Evolutionary conservation across 2,888 invertebrate species (phyloP).

Genomic region (Sabatieria punctata): DNA sequence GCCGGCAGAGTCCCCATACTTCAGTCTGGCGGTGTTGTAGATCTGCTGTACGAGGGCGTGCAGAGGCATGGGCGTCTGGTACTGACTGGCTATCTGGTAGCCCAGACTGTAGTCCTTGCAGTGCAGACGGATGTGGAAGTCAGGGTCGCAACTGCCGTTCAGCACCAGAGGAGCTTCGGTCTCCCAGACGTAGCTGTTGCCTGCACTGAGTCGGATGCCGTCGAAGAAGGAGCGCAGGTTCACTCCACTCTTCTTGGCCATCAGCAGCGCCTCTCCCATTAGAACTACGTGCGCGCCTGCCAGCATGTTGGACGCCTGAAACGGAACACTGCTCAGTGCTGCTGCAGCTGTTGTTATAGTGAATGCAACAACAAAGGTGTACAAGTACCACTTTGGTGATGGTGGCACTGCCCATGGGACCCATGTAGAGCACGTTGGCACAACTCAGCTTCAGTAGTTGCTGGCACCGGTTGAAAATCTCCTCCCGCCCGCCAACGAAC

Average conservation of each 20-base stretch:
- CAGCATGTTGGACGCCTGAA: slow-evolving; percentile 6
- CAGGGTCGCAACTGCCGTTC: slow-evolving; percentile 3
- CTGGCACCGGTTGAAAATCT: neutral
- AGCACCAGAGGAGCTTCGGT: slow-evolving; percentile 5
- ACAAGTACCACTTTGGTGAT: neutral
- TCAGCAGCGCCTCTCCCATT: slow-evolving; percentile 2
- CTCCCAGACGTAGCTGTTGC: slow-evolving; percentile 4
- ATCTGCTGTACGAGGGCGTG: slow-evolving; percentile 1
- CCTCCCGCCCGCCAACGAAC: neutral
- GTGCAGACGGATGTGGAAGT: neutral
- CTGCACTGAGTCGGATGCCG: slow-evolving; percentile 4
- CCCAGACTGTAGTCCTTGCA: slow-evolving; percentile 4
- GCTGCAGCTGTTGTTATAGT: neutral
- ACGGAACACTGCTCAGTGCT: too few species aligned
- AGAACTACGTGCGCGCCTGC: slow-evolving; percentile 1
- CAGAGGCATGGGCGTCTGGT: neutral
- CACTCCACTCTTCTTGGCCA: slow-evolving; percentile 2
- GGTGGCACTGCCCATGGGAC: slow-evolving; percentile 1
- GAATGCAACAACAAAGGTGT: neutral
- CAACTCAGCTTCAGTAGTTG: neutral
- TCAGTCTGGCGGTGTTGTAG: neutral
- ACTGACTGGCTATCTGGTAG: neutral
- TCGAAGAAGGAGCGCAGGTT: slow-evolving; percentile 3
- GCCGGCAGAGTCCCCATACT: slow-evolving; percentile 1
- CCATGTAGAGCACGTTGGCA: slow-evolving; percentile 1